A percentile compares a stretch with the other conserved stretches of the same genome.
Conservation (phyloP, 92 coral and sea anemone genomes). For the Porites evermanni region DNA sequence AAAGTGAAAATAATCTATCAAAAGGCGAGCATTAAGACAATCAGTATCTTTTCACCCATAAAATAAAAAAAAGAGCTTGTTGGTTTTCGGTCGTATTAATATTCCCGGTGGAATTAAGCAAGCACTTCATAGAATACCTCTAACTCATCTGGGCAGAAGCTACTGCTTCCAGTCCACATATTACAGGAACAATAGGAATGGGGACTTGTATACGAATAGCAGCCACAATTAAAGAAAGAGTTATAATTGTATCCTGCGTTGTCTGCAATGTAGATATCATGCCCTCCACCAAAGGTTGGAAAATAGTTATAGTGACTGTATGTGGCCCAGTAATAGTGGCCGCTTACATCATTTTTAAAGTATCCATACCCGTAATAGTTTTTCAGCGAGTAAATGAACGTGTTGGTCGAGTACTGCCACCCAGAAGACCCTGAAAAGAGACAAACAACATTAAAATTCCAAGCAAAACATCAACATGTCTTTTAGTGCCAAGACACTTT, state of each 20-base stretch:
- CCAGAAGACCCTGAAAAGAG: conserved; percentile 11
- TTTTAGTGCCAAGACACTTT: background rate
- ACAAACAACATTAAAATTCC: background rate
- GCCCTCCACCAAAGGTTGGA: conserved; percentile 36
- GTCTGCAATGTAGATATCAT: conserved; percentile 16
- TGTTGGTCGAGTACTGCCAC: background rate
- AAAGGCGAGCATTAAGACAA: too few species aligned
- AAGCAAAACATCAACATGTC: background rate
- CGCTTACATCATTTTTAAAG: background rate
- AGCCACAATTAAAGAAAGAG: background rate
- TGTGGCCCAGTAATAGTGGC: background rate
- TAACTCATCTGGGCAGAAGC: background rate
- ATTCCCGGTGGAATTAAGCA: background rate
- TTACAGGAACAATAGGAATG: background rate
- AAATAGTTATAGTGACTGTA: conserved; percentile 15
- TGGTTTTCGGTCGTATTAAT: too few species aligned
- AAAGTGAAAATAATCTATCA: too few species aligned
- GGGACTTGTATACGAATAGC: background rate
- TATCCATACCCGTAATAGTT: conserved; percentile 26
- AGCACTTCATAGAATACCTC: conserved; percentile 31
- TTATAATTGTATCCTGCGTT: background rate
- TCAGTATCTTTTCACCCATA: too few species aligned
- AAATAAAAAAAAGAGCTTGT: too few species aligned
- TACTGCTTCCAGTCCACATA: background rate
- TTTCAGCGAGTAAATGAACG: conserved; percentile 16